Evolutionary conservation across 2,888 invertebrate genomes (phyloP).

Genomic region (Oscheius sp.): DNA sequence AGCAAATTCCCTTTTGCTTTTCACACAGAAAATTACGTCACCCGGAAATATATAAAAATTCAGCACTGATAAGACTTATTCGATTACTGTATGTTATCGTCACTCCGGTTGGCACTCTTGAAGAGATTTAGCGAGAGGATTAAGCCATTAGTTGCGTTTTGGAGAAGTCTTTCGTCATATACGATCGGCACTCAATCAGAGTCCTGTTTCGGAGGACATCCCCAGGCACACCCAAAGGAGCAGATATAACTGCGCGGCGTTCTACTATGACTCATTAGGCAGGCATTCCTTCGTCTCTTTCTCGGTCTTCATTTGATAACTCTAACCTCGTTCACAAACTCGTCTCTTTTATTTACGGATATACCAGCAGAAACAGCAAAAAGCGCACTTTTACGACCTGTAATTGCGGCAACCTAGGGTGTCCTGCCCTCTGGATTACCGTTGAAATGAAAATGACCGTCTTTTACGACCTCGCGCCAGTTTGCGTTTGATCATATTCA

Average conservation of each 20-base stretch:
- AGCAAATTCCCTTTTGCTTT: no score
- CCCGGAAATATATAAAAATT: no score
- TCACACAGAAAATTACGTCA: no score
- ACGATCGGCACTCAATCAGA: constrained; percentile 25
- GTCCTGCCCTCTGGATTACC: constrained; percentile 30
- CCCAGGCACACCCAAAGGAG: constrained; percentile 23
- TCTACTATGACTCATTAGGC: constrained; percentile 4
- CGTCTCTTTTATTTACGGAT: constrained; percentile 17
- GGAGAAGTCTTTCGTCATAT: constrained; percentile 21
- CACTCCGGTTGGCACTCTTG: no score
- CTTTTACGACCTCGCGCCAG: constrained; percentile 30
- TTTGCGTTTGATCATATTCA: constrained; percentile 23
- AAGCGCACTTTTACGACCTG: constrained; percentile 13
- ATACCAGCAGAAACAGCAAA: constrained; percentile 24
- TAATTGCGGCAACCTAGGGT: constrained; percentile 25
- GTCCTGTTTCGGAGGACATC: constrained; percentile 30
- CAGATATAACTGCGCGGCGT: constrained; percentile 12
- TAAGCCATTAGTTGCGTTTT: neutral
- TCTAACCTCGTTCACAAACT: neutral
- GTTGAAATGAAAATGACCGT: constrained; percentile 30
- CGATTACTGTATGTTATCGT: no score
- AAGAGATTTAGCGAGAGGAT: no score
- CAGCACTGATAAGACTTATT: no score
- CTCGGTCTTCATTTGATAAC: neutral
- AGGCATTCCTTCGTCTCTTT: neutral